Percentiles rank a stretch among this genome's conserved stretches.
phyloP scores from a whole-genome alignment of 23 tunicate species.

The Trididemnum clinides region DNA sequence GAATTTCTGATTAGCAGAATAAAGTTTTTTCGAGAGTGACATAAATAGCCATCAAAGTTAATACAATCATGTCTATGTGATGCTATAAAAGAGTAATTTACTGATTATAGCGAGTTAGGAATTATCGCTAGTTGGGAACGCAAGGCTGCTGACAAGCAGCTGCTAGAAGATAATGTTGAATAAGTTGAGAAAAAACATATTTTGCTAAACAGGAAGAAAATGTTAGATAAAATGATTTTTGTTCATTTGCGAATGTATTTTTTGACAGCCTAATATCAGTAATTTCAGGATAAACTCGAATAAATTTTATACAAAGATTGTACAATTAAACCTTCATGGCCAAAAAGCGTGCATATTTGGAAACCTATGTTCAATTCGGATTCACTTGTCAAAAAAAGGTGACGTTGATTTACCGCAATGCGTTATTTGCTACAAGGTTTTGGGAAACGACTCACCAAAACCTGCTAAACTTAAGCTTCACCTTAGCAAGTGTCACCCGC shows the following conservation, averaged over 20 bases:
- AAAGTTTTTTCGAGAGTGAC: neutral
- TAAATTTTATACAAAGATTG: neutral
- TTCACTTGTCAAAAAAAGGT: conserved; percentile 8
- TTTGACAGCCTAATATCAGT: conserved; percentile 5
- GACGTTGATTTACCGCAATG: conserved; percentile 3
- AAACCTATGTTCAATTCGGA: neutral
- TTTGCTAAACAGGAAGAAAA: neutral
- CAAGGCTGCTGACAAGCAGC: neutral
- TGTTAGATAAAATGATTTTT: neutral
- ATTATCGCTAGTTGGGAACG: neutral
- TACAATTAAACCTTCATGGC: neutral
- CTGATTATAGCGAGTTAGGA: neutral
- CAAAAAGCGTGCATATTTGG: neutral
- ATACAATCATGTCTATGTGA: neutral
- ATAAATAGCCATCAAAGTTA: neutral
- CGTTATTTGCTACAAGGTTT: conserved; percentile 4
- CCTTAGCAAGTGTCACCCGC: neutral
- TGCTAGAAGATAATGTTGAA: neutral
- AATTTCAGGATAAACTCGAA: neutral
- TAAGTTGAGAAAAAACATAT: neutral
- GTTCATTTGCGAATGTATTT: neutral
- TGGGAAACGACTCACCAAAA: conserved; percentile 9
- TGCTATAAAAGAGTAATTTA: neutral
- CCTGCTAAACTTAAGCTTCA: neutral
- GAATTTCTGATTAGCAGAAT: neutral